Conservation (phyloP, 2,888 invertebrate genomes). For the Torymus texanus region DNA sequence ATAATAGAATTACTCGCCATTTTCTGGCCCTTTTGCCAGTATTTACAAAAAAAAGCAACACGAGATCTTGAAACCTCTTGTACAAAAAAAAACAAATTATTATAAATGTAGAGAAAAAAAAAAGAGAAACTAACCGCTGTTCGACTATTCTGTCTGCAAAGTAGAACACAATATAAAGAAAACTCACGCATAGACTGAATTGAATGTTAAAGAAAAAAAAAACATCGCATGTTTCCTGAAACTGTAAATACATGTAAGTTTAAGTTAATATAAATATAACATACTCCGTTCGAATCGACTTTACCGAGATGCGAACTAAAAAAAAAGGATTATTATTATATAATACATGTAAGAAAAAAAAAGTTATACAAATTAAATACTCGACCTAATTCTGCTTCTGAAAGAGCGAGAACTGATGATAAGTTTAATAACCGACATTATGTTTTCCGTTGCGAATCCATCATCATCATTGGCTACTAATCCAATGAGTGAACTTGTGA, state of each 20-base stretch:
- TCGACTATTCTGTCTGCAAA: slow-evolving; percentile 51
- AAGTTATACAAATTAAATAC: slow-evolving; percentile 37
- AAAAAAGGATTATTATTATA: slow-evolving; percentile 22
- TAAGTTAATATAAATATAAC: slow-evolving; percentile 46
- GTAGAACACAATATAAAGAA: slow-evolving; percentile 45
- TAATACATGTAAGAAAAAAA: slow-evolving; percentile 40
- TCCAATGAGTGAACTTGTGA: slow-evolving; percentile 20
- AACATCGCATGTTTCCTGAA: slow-evolving; percentile 54
- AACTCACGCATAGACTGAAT: slow-evolving; percentile 54
- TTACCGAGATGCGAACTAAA: slow-evolving; percentile 32
- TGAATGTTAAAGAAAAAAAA: slow-evolving; percentile 47
- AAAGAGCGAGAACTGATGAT: slow-evolving; percentile 38
- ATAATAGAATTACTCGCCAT: slow-evolving; percentile 6
- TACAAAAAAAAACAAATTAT: slow-evolving; percentile 41
- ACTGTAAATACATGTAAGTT: slow-evolving; percentile 52
- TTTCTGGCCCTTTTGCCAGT: slow-evolving; percentile 37
- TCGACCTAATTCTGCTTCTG: slow-evolving; percentile 50
- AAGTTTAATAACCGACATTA: slow-evolving; percentile 16
- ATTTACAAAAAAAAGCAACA: slow-evolving; percentile 5
- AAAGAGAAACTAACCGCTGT: slow-evolving; percentile 46
- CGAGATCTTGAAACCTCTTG: slow-evolving; percentile 52
- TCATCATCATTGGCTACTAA: slow-evolving; percentile 12
- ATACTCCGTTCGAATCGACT: slow-evolving; percentile 31
- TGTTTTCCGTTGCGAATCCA: slow-evolving; percentile 12
- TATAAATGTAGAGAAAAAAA: slow-evolving; percentile 43